Base-by-base conservation (phyloP, 2,888 invertebrate genomes). In the Melinopterus prodromus region DNA sequence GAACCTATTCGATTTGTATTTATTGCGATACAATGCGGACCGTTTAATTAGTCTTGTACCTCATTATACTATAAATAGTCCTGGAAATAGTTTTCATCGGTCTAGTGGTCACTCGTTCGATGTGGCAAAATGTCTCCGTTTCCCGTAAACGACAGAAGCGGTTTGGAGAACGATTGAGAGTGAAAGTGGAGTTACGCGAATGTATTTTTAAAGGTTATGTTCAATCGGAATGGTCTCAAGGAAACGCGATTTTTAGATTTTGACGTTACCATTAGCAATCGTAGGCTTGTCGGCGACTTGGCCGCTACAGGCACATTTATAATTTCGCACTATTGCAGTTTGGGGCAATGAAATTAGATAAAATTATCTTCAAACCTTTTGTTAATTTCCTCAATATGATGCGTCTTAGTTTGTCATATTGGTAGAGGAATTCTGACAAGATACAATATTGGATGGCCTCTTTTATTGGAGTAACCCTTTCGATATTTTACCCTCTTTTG, bases 21-120 rank as follows among this genome's bases (percentile, higher is more conserved):
- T 74, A 74, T 74, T 74, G 74, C 74, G 36, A 35, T 74, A 74
- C 74, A 74, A 74, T 74, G 36, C 74, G 35, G 9, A 74, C 74
- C 74, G 74, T 74, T 74, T 74, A 74, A 74, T 74, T 74, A 74
- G 74, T 74, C 74, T 74, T 74, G 74, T 36, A 74, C 74, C 74
- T 74, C 74, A 74, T 74, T 74, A 36, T 37, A 26, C 35, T 74
- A 74, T 36, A 74, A 74, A 74, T 74, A 74, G 74, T 36, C 35
- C 35, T n/a, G 35, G 74, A 74, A 74, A 74, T 74, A 74, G 74
- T 35, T 74, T 35, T 74, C 74, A 36, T 74, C 74, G 74, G 74
- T 36, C 26, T 35, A 9, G 26, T 37, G 74, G 36, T 36, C 35
- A n/a, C 74, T n/a, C 74, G 35, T n/a, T 15, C 74, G n/a, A 16